These are phyloP conservation scores for Tridacna crocea DNA, from an alignment of 2,888 invertebrate species.

Conservation along the genomic window DNA sequence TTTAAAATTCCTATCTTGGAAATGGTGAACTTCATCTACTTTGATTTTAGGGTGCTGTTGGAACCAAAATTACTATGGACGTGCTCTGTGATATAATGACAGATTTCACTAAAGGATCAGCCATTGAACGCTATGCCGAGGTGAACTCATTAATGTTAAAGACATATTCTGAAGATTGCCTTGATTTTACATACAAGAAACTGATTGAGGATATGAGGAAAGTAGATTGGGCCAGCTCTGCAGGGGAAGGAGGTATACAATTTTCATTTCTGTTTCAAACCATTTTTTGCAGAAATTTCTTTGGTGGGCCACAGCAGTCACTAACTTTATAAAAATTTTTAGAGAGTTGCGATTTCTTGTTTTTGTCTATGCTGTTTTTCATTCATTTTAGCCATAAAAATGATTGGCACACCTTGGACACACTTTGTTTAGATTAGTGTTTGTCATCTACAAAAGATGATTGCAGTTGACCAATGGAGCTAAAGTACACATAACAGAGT, in stretches of 20 bases:
- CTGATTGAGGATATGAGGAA: conserved; percentile 87
- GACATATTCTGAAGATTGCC: conserved; percentile 89
- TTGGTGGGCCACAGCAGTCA: too few species aligned
- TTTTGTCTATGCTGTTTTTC: too few species aligned
- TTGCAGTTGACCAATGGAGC: too few species aligned
- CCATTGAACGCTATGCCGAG: conserved; percentile 89
- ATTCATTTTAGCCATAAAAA: too few species aligned
- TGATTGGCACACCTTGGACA: too few species aligned
- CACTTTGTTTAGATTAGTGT: too few species aligned
- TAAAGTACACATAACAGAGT: too few species aligned
- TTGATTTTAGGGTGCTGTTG: conserved; percentile 82
- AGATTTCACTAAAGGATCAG: conserved; percentile 84
- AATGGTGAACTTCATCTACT: background rate
- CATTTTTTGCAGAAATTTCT: too few species aligned
- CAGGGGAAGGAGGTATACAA: conserved; percentile 63
- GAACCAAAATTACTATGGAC: conserved; percentile 91
- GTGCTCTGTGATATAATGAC: conserved; percentile 91
- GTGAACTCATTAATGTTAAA: conserved; percentile 90
- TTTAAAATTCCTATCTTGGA: too few species aligned
- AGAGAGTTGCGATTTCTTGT: too few species aligned
- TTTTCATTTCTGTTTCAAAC: background rate
- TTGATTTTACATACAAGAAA: conserved; percentile 91
- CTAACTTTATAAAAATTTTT: too few species aligned
- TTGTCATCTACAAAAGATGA: too few species aligned
- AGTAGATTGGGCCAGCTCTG: conserved; percentile 87